Conservation (phyloP, 2,113 vertebrate species). For the Chiloscyllium plagiosum region DNA sequence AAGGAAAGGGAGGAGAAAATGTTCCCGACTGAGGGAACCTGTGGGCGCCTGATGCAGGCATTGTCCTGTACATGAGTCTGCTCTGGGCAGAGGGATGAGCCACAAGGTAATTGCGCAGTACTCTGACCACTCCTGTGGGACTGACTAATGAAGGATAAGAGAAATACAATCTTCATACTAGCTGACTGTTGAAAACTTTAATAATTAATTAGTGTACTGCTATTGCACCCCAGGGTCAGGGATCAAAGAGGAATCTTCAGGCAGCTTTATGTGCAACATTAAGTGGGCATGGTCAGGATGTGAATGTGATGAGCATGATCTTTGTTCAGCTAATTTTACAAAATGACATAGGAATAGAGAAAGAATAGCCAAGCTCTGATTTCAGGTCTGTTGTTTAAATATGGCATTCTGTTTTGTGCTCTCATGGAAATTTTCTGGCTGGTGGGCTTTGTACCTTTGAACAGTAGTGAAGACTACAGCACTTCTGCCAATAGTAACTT, state of each 20-base stretch:
- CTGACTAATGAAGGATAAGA: constrained; percentile 52
- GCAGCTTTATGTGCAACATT: constrained; percentile 19
- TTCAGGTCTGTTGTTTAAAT: background rate
- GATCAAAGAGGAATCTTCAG: constrained; percentile 50
- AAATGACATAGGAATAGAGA: background rate
- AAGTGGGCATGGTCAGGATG: background rate
- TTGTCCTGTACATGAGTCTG: constrained; percentile 37
- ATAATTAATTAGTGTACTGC: constrained; percentile 80
- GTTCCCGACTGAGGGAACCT: background rate
- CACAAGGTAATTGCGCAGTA: constrained; percentile 49
- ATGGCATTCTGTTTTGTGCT: background rate
- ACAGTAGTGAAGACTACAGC: background rate
- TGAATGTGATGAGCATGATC: background rate
- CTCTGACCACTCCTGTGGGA: constrained; percentile 52
- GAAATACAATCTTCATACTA: constrained; percentile 62
- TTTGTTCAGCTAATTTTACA: constrained; percentile 33
- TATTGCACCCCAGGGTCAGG: constrained; percentile 67
- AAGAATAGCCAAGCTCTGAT: background rate
- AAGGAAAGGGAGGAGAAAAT: background rate
- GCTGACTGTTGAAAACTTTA: constrained; percentile 74
- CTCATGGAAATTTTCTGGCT: background rate
- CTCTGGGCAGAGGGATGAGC: constrained; percentile 48
- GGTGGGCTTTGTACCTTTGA: background rate
- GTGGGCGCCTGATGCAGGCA: constrained; percentile 40
- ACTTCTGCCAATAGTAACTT: background rate